A percentile compares a stretch with the other conserved stretches of the same genome.
Evolutionary conservation across 1,140 invertebrate genomes (phyloP).

Genomic region (Drosophila orena): DNA sequence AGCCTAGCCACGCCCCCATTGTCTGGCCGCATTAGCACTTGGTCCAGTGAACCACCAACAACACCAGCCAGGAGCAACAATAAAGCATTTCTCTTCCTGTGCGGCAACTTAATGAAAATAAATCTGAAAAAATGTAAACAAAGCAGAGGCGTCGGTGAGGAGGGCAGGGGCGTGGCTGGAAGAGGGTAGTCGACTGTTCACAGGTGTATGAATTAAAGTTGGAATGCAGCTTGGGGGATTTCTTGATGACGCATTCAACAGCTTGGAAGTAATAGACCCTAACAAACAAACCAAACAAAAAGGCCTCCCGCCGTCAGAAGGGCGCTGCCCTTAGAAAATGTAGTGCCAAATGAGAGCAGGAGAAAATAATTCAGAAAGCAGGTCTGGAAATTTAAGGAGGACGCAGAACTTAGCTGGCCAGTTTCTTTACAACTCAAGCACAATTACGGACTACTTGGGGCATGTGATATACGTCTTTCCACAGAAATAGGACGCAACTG

Average conservation of each 20-base stretch:
- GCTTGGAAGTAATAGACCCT: constrained; percentile 77
- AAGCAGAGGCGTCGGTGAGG: constrained; percentile 59
- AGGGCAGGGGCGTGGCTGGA: constrained; percentile 8
- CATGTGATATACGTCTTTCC: constrained; percentile 18
- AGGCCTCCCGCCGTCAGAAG: constrained; percentile 7
- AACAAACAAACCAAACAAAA: constrained; percentile 65
- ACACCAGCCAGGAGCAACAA: constrained; percentile 48
- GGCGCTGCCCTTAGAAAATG: constrained; percentile 37
- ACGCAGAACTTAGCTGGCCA: constrained; percentile 21
- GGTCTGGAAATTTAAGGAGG: constrained; percentile 42
- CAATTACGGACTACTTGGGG: constrained; percentile 32
- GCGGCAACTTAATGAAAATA: constrained; percentile 72
- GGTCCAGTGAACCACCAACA: constrained; percentile 58
- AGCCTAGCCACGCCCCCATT: constrained; percentile 49
- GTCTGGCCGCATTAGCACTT: constrained; percentile 79
- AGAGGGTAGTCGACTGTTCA: constrained; percentile 2
- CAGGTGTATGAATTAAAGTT: constrained; percentile 50
- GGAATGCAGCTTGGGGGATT: constrained; percentile 45
- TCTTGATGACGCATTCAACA: constrained; percentile 78
- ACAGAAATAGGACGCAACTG: constrained; percentile 4
- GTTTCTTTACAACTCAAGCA: constrained; percentile 22
- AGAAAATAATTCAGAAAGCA: constrained; percentile 9
- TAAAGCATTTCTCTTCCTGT: constrained; percentile 71
- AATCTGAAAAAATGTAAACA: constrained; percentile 58
- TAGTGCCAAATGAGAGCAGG: constrained; percentile 17